These are phyloP conservation scores for Myathropa florea DNA, from an alignment of 2,888 invertebrate species.

Conservation along the genomic window DNA sequence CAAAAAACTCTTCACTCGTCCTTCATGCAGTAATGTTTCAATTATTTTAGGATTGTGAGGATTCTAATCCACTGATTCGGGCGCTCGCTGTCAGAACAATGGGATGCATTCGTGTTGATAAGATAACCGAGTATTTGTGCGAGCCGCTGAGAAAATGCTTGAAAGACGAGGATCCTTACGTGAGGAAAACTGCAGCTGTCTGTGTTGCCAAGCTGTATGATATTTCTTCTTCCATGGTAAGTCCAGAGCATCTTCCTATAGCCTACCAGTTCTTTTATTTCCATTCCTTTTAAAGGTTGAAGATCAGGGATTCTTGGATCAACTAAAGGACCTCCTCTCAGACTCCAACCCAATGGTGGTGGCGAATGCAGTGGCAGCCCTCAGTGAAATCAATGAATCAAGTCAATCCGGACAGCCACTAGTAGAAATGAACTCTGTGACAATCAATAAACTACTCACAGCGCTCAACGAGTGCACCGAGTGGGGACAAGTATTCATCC, in stretches of 20 bases:
- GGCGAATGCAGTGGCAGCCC: slow-evolving; percentile 98
- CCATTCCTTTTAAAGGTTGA: slow-evolving; percentile 74
- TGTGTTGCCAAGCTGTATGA: slow-evolving; percentile 99
- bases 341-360: slow-evolving; percentile 99
- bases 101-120: slow-evolving; percentile 99
- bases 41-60: slow-evolving; percentile 94
- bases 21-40: slow-evolving; percentile 2
- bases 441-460: slow-evolving; percentile 98
- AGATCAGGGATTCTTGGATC: slow-evolving; percentile 96
- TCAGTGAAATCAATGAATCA: slow-evolving; percentile 99
- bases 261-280: neutral
- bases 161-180: slow-evolving; percentile 98
- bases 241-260: slow-evolving; percentile 56
- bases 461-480: slow-evolving; percentile 99
- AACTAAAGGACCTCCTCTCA: slow-evolving; percentile 96
- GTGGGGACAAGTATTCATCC: slow-evolving; percentile 99
- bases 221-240: slow-evolving; percentile 89
- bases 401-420: slow-evolving; percentile 96
- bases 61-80: slow-evolving; percentile 98
- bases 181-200: slow-evolving; percentile 99
- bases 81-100: slow-evolving; percentile 99
- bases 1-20: neutral
- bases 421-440: slow-evolving; percentile 97
- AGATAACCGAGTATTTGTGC: slow-evolving; percentile 99
- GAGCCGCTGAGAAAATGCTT: slow-evolving; percentile 97